A percentile compares a stretch with the other conserved stretches of the same genome.
Conservation (phyloP, 2,888 invertebrate species). For the Schizaphis graminum region DNA sequence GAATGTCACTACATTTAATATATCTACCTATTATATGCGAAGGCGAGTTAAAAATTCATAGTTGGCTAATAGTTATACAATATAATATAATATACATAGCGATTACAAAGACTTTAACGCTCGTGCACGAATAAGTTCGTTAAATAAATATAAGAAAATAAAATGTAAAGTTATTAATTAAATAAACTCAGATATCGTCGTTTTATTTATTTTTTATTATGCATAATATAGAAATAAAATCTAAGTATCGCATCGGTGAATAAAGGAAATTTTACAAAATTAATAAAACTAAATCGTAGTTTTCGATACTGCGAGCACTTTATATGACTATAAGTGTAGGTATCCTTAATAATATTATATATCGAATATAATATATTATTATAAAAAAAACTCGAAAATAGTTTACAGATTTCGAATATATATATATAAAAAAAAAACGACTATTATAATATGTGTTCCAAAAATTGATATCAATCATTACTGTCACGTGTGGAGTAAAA, state of each 20-base stretch:
- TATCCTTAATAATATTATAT: background rate
- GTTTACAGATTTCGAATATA: background rate
- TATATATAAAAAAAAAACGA: background rate
- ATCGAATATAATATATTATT: background rate
- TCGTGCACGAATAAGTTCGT: background rate
- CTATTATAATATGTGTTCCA: background rate
- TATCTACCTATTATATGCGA: background rate
- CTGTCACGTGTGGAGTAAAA: slow-evolving; percentile 22
- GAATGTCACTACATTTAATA: background rate
- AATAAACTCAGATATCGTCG: background rate
- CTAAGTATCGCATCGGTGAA: background rate
- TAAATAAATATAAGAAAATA: background rate
- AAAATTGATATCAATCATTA: slow-evolving; percentile 30
- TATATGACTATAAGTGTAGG: background rate
- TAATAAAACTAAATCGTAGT: background rate
- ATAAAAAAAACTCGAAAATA: background rate
- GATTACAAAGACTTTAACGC: background rate
- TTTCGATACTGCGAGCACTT: background rate
- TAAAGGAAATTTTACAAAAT: background rate
- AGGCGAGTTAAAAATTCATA: background rate
- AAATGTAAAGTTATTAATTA: background rate
- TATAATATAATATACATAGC: background rate
- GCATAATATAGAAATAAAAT: background rate
- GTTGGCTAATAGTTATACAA: too few relatives aligned
- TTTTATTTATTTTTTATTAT: background rate